Evolutionary conservation across 35 echinoderm and acorn worm species (phyloP).

Genomic region (Eucidaris tribuloides): DNA sequence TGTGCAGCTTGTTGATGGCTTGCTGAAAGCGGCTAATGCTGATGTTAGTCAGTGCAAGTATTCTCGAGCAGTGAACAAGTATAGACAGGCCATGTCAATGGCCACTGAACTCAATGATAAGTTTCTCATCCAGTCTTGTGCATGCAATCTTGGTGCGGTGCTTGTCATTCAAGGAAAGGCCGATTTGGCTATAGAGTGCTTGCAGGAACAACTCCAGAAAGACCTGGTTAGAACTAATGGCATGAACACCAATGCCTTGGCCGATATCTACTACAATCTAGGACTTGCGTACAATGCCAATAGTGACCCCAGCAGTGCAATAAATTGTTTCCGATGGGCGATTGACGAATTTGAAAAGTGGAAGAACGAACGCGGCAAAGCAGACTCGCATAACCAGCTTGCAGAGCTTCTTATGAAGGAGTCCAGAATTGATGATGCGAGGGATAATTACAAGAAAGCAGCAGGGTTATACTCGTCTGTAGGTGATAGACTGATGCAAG

Average conservation of each 20-base stretch:
- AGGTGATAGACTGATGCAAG: conserved; percentile 6
- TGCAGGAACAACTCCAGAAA: conserved; percentile 1
- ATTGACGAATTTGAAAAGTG: conserved; percentile 15
- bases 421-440: not conserved
- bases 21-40: conserved; percentile 12
- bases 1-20: not conserved
- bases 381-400: conserved; percentile 1
- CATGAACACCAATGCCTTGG: conserved; percentile 1
- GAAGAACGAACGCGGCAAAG: conserved; percentile 3
- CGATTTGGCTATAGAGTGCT: not conserved
- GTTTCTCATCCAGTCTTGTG: conserved; percentile 16
- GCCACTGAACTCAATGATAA: conserved; percentile 3
- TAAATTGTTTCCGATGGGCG: conserved; percentile 11
- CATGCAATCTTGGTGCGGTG: conserved; percentile 16
- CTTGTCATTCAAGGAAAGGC: conserved; percentile 7
- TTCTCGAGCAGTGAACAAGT: not conserved
- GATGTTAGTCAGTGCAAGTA: conserved; percentile 1
- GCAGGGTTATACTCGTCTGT: not conserved
- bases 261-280: conserved; percentile 29
- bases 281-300: conserved; percentile 19
- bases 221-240: conserved; percentile 6
- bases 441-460: not conserved
- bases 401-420: conserved; percentile 4
- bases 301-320: not conserved
- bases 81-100: not conserved